These are phyloP conservation scores for Tribolium freemani DNA, from an alignment of 2,888 invertebrate species.

Conservation along the genomic window DNA sequence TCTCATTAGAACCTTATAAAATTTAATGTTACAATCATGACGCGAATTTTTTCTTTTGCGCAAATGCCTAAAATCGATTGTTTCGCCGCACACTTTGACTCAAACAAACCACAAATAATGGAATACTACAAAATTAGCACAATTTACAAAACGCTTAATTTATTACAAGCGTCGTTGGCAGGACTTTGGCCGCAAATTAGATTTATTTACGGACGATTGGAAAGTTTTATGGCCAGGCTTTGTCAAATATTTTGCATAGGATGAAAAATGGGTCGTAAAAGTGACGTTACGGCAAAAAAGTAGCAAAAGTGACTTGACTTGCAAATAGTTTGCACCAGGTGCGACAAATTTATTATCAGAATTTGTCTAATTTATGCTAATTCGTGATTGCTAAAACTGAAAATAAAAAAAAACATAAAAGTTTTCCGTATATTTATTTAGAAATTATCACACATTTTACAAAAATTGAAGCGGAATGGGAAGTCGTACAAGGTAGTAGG, in stretches of 20 bases:
- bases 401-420: too few species aligned
- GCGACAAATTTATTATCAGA: too few species aligned
- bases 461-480: too few species aligned
- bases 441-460: too few species aligned
- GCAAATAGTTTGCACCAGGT: too few species aligned
- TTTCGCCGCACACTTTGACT: not conserved
- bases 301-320: too few species aligned
- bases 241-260: not conserved
- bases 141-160: not conserved
- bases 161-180: not conserved
- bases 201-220: not conserved
- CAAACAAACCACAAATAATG: not conserved
- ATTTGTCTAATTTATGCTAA: too few species aligned
- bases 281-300: too few species aligned
- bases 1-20: slow-evolving; percentile 30
- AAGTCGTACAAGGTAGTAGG: too few species aligned
- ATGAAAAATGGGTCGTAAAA: not conserved
- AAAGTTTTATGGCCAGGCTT: not conserved
- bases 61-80: not conserved
- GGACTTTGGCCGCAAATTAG: not conserved
- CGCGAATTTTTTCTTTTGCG: slow-evolving; percentile 1
- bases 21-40: slow-evolving; percentile 21
- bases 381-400: too few species aligned
- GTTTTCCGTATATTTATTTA: too few species aligned
- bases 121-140: not conserved